Conservation (phyloP, 2,113 vertebrate genomes). For the Picathartes gymnocephalus region DNA sequence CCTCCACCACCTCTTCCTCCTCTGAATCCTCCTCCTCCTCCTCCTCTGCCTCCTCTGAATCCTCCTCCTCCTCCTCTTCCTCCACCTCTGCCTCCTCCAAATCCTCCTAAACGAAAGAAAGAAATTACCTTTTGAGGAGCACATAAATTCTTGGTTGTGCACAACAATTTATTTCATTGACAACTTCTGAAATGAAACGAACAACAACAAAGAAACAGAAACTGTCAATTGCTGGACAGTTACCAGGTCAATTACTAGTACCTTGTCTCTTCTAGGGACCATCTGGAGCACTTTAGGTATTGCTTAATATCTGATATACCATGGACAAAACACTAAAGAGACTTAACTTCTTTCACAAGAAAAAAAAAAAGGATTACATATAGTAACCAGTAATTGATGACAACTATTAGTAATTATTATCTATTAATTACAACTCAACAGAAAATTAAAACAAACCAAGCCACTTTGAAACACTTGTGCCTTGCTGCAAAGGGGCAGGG, state of each 20-base stretch:
- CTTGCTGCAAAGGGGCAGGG: background rate
- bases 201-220: background rate
- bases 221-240: background rate
- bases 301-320: background rate
- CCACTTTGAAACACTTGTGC: background rate
- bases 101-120: conserved; percentile 69
- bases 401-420: background rate
- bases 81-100: conserved; percentile 77
- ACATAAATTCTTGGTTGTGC: background rate
- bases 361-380: background rate
- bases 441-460: background rate
- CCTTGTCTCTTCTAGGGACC: background rate
- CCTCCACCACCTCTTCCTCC: conserved; percentile 82
- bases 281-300: background rate
- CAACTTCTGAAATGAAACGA: background rate
- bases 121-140: background rate
- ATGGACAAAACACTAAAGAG: background rate
- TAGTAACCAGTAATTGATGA: background rate
- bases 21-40: conserved; percentile 67
- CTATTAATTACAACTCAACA: background rate
- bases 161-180: background rate
- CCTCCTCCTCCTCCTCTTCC: conserved; percentile 63
- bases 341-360: background rate
- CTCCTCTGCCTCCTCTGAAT: conserved; percentile 72
- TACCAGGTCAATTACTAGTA: background rate